phyloP scores from a whole-genome alignment of 2,797 vertebrate species.

The Phoeniculus purpureus region DNA sequence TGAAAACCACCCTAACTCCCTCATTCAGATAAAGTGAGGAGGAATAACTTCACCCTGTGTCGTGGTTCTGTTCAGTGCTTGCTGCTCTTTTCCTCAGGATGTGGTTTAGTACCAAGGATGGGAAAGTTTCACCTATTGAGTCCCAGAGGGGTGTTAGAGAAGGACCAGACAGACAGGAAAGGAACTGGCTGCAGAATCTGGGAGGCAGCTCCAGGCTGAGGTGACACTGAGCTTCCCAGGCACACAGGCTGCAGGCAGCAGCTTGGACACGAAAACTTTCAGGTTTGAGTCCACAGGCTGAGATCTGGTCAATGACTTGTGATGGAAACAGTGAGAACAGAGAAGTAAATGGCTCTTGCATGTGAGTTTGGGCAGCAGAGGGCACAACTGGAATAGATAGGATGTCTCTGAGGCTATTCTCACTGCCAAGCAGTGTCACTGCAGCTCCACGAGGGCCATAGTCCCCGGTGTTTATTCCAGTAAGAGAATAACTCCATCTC shows the following conservation, averaged over 20 bases:
- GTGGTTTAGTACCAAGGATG: background rate
- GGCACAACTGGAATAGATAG: background rate
- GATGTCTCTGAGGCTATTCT: background rate
- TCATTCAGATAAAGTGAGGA: background rate
- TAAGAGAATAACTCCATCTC: background rate
- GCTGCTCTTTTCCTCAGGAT: background rate
- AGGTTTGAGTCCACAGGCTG: background rate
- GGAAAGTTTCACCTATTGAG: background rate
- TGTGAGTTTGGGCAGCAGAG: background rate
- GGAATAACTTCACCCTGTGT: background rate
- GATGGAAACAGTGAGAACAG: background rate
- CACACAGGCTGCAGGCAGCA: background rate
- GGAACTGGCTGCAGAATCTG: background rate
- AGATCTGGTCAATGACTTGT: background rate
- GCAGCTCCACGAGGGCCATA: background rate
- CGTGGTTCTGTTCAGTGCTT: background rate
- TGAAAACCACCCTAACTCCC: background rate
- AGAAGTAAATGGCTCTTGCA: background rate
- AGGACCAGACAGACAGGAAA: background rate
- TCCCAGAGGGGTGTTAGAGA: background rate
- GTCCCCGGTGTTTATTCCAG: background rate
- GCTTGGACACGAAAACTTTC: background rate
- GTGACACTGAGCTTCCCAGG: background rate
- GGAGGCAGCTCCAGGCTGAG: background rate
- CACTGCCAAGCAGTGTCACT: background rate